Percentiles rank a stretch among this genome's conserved stretches.
These are phyloP conservation scores for Tretioscincus oriximinensis DNA, from an alignment of 2,113 vertebrate species.

Conservation along the genomic window DNA sequence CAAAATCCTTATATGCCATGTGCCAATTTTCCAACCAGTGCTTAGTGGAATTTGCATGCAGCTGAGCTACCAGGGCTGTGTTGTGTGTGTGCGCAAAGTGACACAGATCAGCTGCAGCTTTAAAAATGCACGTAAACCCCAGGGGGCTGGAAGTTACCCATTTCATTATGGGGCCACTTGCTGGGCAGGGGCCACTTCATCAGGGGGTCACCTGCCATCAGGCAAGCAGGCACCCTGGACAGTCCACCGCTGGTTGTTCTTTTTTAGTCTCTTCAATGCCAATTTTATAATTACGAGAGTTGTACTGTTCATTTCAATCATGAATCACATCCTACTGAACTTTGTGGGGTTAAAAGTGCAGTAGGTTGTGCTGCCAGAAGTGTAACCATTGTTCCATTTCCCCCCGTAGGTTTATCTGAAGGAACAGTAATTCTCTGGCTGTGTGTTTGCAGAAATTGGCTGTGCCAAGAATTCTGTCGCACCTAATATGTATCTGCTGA, in stretches of 20 bases:
- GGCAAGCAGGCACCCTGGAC: too few relatives aligned
- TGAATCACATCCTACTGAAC: background rate
- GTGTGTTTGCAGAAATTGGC: background rate
- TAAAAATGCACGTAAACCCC: too few relatives aligned
- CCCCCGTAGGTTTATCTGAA: background rate
- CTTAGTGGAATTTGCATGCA: too few relatives aligned
- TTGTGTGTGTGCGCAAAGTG: background rate
- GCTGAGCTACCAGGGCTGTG: too few relatives aligned
- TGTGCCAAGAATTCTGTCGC: background rate
- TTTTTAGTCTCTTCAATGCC: background rate
- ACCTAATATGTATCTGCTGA: background rate
- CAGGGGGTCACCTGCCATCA: too few relatives aligned
- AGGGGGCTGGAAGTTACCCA: too few relatives aligned
- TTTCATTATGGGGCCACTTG: too few relatives aligned
- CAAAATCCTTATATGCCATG: too few relatives aligned
- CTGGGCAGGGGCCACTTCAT: too few relatives aligned
- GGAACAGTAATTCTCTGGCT: background rate
- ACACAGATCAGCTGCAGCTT: too few relatives aligned
- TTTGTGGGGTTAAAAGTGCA: background rate
- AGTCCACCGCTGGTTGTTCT: too few relatives aligned
- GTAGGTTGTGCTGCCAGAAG: constrained; percentile 12
- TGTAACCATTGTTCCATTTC: background rate
- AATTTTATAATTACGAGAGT: background rate
- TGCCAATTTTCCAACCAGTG: too few relatives aligned
- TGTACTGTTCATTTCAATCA: background rate